These are phyloP conservation scores for Cinclus mexicanus DNA, from an alignment of 2,113 vertebrate genomes.

Conservation along the genomic window DNA sequence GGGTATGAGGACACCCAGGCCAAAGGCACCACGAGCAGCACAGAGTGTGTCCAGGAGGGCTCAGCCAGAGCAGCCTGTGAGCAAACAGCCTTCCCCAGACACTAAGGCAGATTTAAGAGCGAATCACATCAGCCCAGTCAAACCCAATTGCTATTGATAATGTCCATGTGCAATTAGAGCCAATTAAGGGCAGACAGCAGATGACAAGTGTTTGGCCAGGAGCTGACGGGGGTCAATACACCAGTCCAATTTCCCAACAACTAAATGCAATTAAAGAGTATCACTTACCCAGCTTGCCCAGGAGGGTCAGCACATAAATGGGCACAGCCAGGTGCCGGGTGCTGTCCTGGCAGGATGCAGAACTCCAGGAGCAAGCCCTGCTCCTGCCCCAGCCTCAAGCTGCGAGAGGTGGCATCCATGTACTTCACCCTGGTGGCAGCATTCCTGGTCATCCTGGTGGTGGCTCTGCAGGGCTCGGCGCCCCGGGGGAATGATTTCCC, in stretches of 20 bases:
- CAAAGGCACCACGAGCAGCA: background rate
- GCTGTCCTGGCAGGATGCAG: slow-evolving; percentile 38
- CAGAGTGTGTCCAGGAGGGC: background rate
- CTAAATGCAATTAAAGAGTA: slow-evolving; percentile 85
- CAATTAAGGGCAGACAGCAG: slow-evolving; percentile 80
- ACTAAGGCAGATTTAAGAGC: background rate
- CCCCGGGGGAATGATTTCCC: slow-evolving; percentile 70
- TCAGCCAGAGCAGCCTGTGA: background rate
- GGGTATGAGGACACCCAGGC: background rate
- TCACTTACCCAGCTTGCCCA: slow-evolving; percentile 7
- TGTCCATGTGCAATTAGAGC: slow-evolving; percentile 84
- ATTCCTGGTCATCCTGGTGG: slow-evolving; percentile 88
- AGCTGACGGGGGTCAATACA: slow-evolving; percentile 60
- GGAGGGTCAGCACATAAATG: slow-evolving; percentile 75
- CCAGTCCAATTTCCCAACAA: slow-evolving; percentile 88
- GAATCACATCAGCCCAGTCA: slow-evolving; percentile 28
- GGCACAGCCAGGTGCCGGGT: background rate
- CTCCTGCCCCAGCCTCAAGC: slow-evolving; percentile 62
- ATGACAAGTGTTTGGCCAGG: slow-evolving; percentile 77
- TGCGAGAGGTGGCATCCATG: slow-evolving; percentile 85
- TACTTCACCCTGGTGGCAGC: slow-evolving; percentile 85
- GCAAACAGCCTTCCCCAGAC: background rate
- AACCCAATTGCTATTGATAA: slow-evolving; percentile 78
- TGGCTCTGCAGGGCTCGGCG: slow-evolving; percentile 78
- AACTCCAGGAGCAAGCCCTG: slow-evolving; percentile 2